Conservation (phyloP, 2,888 invertebrate genomes). For the Euzetes globulus region DNA sequence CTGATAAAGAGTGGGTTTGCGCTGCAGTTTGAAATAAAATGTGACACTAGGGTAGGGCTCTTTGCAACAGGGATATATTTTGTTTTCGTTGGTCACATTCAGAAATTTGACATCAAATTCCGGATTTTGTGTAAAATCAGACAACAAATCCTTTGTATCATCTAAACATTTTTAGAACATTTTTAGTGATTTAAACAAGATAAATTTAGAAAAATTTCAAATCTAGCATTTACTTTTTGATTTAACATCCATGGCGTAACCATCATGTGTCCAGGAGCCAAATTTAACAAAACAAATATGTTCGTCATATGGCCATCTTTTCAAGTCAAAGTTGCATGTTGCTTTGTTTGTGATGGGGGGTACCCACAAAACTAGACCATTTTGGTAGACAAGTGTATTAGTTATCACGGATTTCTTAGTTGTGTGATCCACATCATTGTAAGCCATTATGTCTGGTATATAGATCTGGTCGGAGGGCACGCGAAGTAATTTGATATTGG, state of each 20-base stretch:
- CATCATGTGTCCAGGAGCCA: conserved; percentile 19
- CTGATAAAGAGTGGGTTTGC: neutral
- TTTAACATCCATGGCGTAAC: neutral
- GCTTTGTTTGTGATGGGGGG: neutral
- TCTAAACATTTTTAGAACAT: neutral
- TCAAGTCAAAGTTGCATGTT: neutral
- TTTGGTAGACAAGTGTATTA: neutral
- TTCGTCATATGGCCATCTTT: conserved; percentile 1
- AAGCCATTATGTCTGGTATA: neutral
- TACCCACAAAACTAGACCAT: neutral
- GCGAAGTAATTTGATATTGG: neutral
- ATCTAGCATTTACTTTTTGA: no score
- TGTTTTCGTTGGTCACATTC: neutral
- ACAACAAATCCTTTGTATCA: neutral
- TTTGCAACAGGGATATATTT: neutral
- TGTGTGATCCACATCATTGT: neutral
- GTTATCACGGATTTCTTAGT: neutral
- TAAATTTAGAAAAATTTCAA: neutral
- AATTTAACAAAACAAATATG: neutral
- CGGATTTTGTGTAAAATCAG: neutral
- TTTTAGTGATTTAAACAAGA: neutral
- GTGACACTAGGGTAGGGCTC: conserved; percentile 5
- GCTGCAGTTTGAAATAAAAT: neutral
- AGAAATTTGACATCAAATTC: neutral
- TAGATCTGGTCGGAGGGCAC: neutral